Evolutionary conservation across 2,888 invertebrate genomes (phyloP), one percentile per base, ranked within the genome.

Genomic region (Microplitis manilae): DNA sequence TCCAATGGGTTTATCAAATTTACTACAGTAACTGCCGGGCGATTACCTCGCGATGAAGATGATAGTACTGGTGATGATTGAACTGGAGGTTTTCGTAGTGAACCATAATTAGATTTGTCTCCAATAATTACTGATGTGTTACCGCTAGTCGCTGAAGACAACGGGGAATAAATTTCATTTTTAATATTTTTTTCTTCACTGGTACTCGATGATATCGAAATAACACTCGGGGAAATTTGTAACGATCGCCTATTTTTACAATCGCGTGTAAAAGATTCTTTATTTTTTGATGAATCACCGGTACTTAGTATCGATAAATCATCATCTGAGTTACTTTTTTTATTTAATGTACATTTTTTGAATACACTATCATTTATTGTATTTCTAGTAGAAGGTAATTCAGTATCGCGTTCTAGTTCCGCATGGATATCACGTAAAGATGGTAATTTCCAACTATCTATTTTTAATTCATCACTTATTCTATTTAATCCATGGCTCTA

Each of bases 201-300:
- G n/a, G 20, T 6, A 64, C 40, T 41, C 17, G 72, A 9, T 9
- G 41, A 38, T 17, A 64, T 17, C 2, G 41, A 17, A 64, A 64
- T 64, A 5, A 72, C 64, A 30, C 50, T 67, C 9, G 64, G 80
- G 15, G 77, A 93, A 86, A 94, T 93, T 85, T 95, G 94, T 81
- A 95, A 90, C 5, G 94, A 94, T 79, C 93, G 91, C 67, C 94
- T 92, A 77, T 92, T 90, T 83, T 93, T 93, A 13, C 94, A 94
- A 70, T 93, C 92, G 81, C 94, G 92, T 73, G 92, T 90, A 94
- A 95, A 95, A 85, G 93, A 73, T 6, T 38, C 69, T 9, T 69
- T 20, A 30, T 61, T 62, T 30, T 67, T 67, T 17, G 70, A 59
- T 15, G 73, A 67, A 41, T 41, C 17, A n/a, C 15, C 73, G 0